A percentile compares a stretch with the other conserved stretches of the same genome.
These are phyloP conservation scores for Percopsis omiscomaycus DNA, from an alignment of 2,797 vertebrate species.

Conservation along the genomic window DNA sequence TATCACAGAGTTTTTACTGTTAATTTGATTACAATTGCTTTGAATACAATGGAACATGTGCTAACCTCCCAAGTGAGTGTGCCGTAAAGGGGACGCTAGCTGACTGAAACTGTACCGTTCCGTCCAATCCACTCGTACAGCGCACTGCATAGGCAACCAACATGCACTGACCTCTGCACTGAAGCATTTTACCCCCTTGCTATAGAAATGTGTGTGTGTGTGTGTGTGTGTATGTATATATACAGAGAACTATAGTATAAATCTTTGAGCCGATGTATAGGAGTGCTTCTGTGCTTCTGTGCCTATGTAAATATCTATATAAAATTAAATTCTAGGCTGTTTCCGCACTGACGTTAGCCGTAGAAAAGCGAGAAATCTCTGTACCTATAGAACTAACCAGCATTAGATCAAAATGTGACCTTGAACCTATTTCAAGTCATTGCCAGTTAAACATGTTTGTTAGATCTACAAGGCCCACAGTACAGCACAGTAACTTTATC, in stretches of 20 bases:
- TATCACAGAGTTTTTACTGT: conserved; percentile 7
- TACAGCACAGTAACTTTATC: not conserved
- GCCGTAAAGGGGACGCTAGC: conserved; percentile 58
- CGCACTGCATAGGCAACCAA: conserved; percentile 1
- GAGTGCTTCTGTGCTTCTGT: conserved; percentile 37
- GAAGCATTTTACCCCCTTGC: conserved; percentile 47
- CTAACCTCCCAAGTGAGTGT: conserved; percentile 52
- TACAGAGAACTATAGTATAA: conserved; percentile 66
- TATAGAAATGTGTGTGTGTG: conserved; percentile 56
- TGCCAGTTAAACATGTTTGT: conserved; percentile 2
- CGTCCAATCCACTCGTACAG: conserved; percentile 6
- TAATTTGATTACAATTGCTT: conserved; percentile 9
- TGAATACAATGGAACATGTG: conserved; percentile 21
- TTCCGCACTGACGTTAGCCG: conserved; percentile 56
- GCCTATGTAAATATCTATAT: conserved; percentile 31
- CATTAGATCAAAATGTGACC: conserved; percentile 40
- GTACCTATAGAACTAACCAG: conserved; percentile 52
- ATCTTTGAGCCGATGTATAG: conserved; percentile 64
- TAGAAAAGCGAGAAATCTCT: conserved; percentile 32
- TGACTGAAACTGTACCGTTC: conserved; percentile 6
- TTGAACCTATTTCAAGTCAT: conserved; percentile 20
- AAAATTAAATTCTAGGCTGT: conserved; percentile 55
- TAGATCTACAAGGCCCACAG: too few relatives aligned
- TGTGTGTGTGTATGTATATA: conserved; percentile 15
- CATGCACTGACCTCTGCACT: conserved; percentile 25